Conservation (phyloP, 35 echinoderm and acorn worm genomes). For the Eucidaris tribuloides region DNA sequence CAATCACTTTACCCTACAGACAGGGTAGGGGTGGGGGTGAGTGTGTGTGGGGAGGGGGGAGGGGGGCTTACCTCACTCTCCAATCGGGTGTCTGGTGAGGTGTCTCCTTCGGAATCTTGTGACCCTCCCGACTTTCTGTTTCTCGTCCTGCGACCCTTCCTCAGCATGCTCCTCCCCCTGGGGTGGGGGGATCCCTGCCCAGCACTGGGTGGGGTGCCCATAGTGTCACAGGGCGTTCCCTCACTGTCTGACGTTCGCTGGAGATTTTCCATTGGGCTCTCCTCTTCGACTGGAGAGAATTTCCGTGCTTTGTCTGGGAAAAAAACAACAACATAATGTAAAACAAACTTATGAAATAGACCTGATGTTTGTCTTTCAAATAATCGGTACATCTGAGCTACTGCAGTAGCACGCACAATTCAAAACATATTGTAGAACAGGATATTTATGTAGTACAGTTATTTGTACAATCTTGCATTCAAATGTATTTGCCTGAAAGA, state of each 20-base stretch:
- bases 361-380: neutral
- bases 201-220: neutral
- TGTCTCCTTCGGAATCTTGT: conserved; percentile 49
- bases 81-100: neutral
- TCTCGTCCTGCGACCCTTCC: conserved; percentile 43
- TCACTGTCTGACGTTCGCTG: conserved; percentile 48
- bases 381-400: neutral
- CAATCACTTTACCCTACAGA: too few relatives aligned
- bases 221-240: conserved; percentile 33
- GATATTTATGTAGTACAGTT: neutral
- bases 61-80: conserved; percentile 24
- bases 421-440: neutral
- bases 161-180: neutral
- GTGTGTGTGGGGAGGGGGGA: too few relatives aligned
- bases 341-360: neutral
- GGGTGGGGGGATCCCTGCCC: neutral
- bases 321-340: neutral
- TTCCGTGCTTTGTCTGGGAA: conserved; percentile 51
- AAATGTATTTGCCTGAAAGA: neutral
- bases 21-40: too few relatives aligned
- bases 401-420: neutral
- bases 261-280: conserved; percentile 20
- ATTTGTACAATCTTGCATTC: neutral
- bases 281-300: conserved; percentile 50
- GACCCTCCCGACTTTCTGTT: conserved; percentile 4